Conservation (phyloP, 2,888 invertebrate species). For the Mamestra brassicae region DNA sequence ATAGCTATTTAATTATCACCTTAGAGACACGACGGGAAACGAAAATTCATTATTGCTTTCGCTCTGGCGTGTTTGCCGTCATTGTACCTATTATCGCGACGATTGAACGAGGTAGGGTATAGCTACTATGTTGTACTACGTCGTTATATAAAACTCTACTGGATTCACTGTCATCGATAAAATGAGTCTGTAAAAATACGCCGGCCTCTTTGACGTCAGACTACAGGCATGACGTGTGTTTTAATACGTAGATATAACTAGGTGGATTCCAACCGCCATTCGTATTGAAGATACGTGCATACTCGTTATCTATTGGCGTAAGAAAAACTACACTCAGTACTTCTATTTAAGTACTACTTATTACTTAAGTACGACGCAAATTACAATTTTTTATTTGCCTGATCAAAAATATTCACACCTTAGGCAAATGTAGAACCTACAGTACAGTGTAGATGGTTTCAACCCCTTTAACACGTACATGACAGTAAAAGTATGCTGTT, state of each 20-base stretch:
- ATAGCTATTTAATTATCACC: conserved; percentile 49
- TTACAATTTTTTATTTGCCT: not conserved
- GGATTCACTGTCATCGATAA: conserved; percentile 16
- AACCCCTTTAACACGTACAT: no score
- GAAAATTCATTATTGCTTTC: conserved; percentile 52
- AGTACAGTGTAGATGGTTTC: no score
- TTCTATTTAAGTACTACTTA: no score
- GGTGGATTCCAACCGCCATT: not conserved
- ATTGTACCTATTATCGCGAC: conserved; percentile 34
- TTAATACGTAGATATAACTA: conserved; percentile 6
- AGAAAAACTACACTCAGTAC: not conserved
- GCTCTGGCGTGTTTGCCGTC: conserved; percentile 36
- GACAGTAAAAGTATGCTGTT: not conserved
- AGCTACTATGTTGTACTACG: conserved; percentile 15
- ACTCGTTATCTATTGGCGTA: not conserved
- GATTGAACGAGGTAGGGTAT: conserved; percentile 16
- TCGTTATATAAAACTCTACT: conserved; percentile 22
- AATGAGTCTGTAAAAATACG: conserved; percentile 22
- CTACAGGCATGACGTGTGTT: not conserved
- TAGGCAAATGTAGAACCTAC: not conserved
- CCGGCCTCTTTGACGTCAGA: conserved; percentile 30
- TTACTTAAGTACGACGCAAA: not conserved
- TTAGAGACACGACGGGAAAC: conserved; percentile 34
- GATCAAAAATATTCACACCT: not conserved
- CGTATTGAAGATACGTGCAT: conserved; percentile 8